Conservation (phyloP, 1,140 invertebrate species). For the Phymorhynchus buccinoides region DNA sequence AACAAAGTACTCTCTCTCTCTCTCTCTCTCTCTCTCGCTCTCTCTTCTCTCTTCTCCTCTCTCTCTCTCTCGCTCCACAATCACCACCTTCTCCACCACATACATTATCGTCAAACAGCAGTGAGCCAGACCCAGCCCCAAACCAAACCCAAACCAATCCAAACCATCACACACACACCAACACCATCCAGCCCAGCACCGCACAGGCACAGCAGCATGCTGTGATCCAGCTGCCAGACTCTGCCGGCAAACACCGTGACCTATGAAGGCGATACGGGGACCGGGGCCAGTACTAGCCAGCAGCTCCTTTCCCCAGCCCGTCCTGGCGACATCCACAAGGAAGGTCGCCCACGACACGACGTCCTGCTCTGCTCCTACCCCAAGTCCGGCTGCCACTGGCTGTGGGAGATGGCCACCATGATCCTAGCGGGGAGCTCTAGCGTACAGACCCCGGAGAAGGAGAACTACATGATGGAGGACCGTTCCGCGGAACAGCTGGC, state of each 20-base stretch:
- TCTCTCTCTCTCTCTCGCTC: too few relatives aligned
- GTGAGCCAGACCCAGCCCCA: too few relatives aligned
- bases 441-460: slow-evolving; percentile 37
- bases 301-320: neutral
- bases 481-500: neutral
- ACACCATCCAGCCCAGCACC: too few relatives aligned
- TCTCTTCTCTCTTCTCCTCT: too few relatives aligned
- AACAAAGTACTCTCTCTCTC: too few relatives aligned
- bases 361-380: slow-evolving; percentile 59
- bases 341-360: slow-evolving; percentile 47
- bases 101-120: too few relatives aligned
- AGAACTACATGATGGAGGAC: slow-evolving; percentile 44
- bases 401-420: slow-evolving; percentile 51
- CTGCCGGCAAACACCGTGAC: neutral
- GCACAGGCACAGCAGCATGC: neutral
- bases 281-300: neutral
- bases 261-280: slow-evolving; percentile 22
- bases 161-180: too few relatives aligned
- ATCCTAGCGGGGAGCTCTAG: slow-evolving; percentile 41
- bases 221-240: neutral
- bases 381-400: slow-evolving; percentile 56
- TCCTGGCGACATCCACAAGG: slow-evolving; percentile 12
- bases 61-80: too few relatives aligned
- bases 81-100: too few relatives aligned
- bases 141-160: too few relatives aligned